Conservation (phyloP, 1,140 invertebrate genomes). For the Trypoxylus dichotomus region DNA sequence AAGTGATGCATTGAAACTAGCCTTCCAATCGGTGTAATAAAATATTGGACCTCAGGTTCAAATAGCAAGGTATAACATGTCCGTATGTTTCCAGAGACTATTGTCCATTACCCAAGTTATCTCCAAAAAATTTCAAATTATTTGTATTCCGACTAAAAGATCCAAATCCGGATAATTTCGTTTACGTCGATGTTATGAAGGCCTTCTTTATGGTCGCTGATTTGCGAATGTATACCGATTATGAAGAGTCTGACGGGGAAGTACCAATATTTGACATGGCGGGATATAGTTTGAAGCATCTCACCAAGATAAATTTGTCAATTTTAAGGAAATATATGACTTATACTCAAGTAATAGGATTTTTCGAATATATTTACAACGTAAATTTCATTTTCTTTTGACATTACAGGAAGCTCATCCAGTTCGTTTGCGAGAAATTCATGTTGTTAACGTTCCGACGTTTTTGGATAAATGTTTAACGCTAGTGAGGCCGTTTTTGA, state of each 20-base stretch:
- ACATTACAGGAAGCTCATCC: conserved; percentile 70
- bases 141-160: conserved; percentile 65
- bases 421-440: conserved; percentile 71
- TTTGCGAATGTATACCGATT: conserved; percentile 60
- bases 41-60: too few relatives aligned
- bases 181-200: conserved; percentile 68
- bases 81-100: conserved; percentile 66
- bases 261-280: conserved; percentile 71
- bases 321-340: conserved; percentile 69
- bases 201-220: conserved; percentile 71
- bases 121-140: conserved; percentile 44
- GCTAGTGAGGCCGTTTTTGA: conserved; percentile 67
- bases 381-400: conserved; percentile 42
- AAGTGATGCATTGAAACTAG: conserved; percentile 58
- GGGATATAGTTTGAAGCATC: conserved; percentile 63
- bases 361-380: not conserved
- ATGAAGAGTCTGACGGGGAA: conserved; percentile 61
- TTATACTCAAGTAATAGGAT: conserved; percentile 59
- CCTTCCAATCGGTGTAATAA: conserved; percentile 33
- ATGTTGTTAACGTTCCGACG: conserved; percentile 67
- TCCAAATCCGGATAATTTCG: conserved; percentile 63
- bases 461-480: conserved; percentile 65
- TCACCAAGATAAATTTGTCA: conserved; percentile 64
- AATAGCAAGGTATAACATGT: conserved; percentile 31
- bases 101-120: conserved; percentile 59